Percentiles rank a stretch among this genome's conserved stretches.
Evolutionary conservation across 2,888 invertebrate genomes (phyloP).

Genomic region (Parnassius orleans): DNA sequence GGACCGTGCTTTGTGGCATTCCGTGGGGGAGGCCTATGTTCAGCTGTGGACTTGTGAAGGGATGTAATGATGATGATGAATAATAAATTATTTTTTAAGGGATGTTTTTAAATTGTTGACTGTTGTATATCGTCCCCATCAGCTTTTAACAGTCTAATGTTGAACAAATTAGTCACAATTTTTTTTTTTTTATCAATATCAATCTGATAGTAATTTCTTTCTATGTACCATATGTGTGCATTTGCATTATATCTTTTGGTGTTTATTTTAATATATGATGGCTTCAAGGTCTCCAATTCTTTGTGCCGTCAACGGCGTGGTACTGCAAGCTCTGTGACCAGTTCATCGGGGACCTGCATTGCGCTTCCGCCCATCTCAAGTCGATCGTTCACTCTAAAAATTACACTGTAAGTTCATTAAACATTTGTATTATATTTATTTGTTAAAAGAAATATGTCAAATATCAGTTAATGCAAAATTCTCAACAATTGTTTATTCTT

Average conservation of each 20-base stretch:
- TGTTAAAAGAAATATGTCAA: neutral
- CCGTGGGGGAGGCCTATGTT: no score
- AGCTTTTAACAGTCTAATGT: no score
- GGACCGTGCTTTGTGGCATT: no score
- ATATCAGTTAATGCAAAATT: neutral
- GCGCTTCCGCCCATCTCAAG: conserved; percentile 92
- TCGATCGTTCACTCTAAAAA: conserved; percentile 89
- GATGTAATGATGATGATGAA: no score
- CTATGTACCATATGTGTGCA: no score
- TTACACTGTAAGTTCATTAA: conserved; percentile 84
- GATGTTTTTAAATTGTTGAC: neutral
- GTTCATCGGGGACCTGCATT: conserved; percentile 94
- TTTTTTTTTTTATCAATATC: no score
- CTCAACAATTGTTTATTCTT: no score
- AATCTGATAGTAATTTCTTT: no score
- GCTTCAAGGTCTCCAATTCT: conserved; percentile 89
- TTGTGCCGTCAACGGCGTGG: conserved; percentile 93
- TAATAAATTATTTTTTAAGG: neutral
- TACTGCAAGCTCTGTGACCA: conserved; percentile 93
- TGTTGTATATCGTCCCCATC: no score
- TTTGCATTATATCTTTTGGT: neutral
- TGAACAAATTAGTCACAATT: no score
- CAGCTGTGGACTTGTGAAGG: no score
- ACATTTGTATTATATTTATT: neutral
- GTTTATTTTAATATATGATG: neutral